Evolutionary conservation across 2,113 vertebrate genomes (phyloP).

Genomic region (Zapornia atra): DNA sequence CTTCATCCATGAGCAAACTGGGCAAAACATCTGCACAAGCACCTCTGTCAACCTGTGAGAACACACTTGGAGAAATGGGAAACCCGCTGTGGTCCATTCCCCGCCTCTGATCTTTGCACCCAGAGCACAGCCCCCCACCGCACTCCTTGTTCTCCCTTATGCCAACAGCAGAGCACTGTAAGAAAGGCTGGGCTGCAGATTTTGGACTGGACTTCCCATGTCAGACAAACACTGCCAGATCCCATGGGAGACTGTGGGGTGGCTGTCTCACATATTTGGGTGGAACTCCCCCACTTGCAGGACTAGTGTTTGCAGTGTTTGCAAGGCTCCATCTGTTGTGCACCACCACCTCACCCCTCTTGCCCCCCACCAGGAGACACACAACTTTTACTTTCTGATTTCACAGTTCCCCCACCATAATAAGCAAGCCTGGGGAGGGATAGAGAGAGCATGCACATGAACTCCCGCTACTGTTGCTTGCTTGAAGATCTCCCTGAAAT

Average conservation of each 20-base stretch:
- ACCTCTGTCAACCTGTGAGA: too few species aligned
- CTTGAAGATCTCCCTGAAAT: background rate
- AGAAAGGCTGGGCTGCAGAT: background rate
- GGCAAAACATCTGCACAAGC: background rate
- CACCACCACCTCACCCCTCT: background rate
- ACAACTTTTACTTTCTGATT: background rate
- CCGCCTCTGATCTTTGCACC: background rate
- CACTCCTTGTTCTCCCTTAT: background rate
- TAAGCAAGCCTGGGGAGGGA: background rate
- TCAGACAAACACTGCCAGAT: background rate
- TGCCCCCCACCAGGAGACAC: too few species aligned
- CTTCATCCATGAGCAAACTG: background rate
- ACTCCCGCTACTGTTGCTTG: background rate
- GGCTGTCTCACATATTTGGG: background rate
- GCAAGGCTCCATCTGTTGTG: background rate
- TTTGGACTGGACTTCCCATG: background rate
- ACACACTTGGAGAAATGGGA: too few species aligned
- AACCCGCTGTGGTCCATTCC: background rate
- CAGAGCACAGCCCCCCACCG: rapidly evolving
- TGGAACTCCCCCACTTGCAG: background rate
- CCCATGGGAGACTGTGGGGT: background rate
- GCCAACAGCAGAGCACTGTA: background rate
- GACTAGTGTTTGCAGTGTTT: background rate
- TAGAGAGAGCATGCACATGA: background rate
- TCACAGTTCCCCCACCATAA: background rate